phyloP scores from a whole-genome alignment of 2,113 vertebrate genomes.

The Cranoglanis bouderius region DNA sequence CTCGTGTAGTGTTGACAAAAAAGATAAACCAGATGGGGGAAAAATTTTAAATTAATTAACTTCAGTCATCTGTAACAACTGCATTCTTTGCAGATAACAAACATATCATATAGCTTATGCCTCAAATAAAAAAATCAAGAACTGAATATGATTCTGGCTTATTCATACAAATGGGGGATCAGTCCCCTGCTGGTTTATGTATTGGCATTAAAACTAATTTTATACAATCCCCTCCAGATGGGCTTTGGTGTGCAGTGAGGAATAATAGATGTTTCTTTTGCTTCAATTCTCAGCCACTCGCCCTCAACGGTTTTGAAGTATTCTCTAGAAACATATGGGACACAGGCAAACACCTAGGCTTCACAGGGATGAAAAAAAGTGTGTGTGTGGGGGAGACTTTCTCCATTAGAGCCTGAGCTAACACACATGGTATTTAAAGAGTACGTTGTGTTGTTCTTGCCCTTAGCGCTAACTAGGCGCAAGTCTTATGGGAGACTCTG shows the following conservation, averaged over 20 bases:
- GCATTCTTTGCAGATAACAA: slow-evolving; percentile 49
- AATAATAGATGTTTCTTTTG: slow-evolving; percentile 48
- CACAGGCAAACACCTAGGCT: slow-evolving; percentile 49
- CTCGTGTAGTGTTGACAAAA: background rate
- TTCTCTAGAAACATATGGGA: slow-evolving; percentile 50
- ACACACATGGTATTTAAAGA: slow-evolving; percentile 45
- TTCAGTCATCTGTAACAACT: slow-evolving; percentile 45
- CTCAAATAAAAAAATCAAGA: slow-evolving; percentile 27
- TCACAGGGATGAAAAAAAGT: slow-evolving; percentile 49
- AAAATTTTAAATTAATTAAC: background rate
- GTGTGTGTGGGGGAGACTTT: background rate
- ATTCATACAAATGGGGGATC: slow-evolving; percentile 49
- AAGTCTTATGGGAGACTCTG: slow-evolving; percentile 36
- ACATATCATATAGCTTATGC: slow-evolving; percentile 29
- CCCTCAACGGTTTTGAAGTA: slow-evolving; percentile 41
- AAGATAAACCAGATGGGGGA: background rate
- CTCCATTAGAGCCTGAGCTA: slow-evolving; percentile 38
- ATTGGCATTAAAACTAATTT: slow-evolving; percentile 56
- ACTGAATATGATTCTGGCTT: slow-evolving; percentile 45
- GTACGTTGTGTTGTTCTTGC: slow-evolving; percentile 44
- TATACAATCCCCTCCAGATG: slow-evolving; percentile 52
- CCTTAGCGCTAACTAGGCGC: slow-evolving; percentile 42
- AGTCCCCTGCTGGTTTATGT: slow-evolving; percentile 48
- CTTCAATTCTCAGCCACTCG: slow-evolving; percentile 37
- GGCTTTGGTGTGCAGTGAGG: slow-evolving; percentile 39